Base-by-base conservation (phyloP, 2,113 vertebrate species). In the Cichladusa arquata region DNA sequence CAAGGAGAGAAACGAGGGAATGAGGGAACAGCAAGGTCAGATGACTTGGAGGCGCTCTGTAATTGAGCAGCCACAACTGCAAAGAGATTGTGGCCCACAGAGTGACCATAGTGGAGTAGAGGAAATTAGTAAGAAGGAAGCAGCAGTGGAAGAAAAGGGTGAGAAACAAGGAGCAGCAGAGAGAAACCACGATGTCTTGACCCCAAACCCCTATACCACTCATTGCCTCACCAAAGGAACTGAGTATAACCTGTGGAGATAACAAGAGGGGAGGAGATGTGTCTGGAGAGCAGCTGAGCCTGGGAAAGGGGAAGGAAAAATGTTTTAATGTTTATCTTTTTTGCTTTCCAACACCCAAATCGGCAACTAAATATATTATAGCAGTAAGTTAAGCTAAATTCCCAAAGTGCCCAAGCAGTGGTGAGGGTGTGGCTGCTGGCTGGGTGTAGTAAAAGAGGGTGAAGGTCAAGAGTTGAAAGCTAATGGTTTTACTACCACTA, bases 291-390 rank as follows among this genome's bases (percentile, higher is more conserved):
- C 20, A 79, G 19, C 0, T 82, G 62, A 88, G 82, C 93, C 82
- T 96, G 94, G 88, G 94, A 95, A 96, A 93, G 28, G 28, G 82
- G 91, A 93, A 95, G 88, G 58, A 82, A 95, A 82, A 44, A 44
- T 60, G 11, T 14, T 94, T 65, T 72, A 71, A 67, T 90, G 57
- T 69, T 96, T 92, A 74, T 48, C 34, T 56, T 85, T 74, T 90
- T 64, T 3, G 36, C 61, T 92, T 92, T 36, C 66, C 74, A 88
- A 47, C 60, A 86, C 24, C 14, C 15, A 23, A 93, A 79, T 60
- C 33, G 56, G 48, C 28, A 80, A 72, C 7, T 36, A 60, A 76
- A 65, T 82, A 44, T n/a, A 93, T 88, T 56, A 80, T 12, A 36
- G 71, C 62, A 86, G 44, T 92, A 92, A 93, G 38, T 92, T 61